phyloP scores from a whole-genome alignment of 2,888 invertebrate genomes.

The Strigamia transsilvanica region DNA sequence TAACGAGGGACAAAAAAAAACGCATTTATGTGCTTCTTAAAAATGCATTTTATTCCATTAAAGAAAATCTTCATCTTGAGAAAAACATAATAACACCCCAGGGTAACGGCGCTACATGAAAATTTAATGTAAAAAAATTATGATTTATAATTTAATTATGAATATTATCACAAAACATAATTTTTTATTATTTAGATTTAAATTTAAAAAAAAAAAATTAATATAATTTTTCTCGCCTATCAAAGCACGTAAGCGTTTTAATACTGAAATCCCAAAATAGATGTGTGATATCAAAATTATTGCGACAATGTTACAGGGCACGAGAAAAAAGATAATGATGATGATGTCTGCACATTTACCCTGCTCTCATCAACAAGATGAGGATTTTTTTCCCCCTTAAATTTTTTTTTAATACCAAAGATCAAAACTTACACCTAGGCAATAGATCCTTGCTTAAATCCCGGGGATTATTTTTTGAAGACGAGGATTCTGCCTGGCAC shows the following conservation, averaged over 20 bases:
- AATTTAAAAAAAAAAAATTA: too few relatives aligned
- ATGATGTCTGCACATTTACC: slow-evolving; percentile 18
- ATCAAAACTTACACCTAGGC: slow-evolving; percentile 22
- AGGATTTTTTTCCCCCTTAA: neutral
- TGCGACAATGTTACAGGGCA: neutral
- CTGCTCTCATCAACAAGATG: slow-evolving; percentile 11
- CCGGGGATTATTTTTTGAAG: slow-evolving; percentile 20
- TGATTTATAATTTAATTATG: slow-evolving; percentile 21
- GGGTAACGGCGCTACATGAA: slow-evolving; percentile 16
- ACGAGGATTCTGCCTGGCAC: slow-evolving; percentile 25
- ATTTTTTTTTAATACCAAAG: slow-evolving; percentile 22
- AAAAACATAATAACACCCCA: slow-evolving; percentile 11
- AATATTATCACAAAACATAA: neutral
- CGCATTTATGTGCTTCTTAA: neutral
- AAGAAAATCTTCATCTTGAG: slow-evolving; percentile 11
- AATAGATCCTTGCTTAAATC: slow-evolving; percentile 20
- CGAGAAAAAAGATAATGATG: slow-evolving; percentile 12
- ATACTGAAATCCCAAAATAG: neutral
- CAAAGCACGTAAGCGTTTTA: neutral
- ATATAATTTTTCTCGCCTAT: neutral
- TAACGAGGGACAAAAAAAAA: neutral
- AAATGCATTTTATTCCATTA: slow-evolving; percentile 26
- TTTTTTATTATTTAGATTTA: too few relatives aligned
- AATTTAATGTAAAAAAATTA: slow-evolving; percentile 15
- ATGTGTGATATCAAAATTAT: slow-evolving; percentile 12